These are phyloP conservation scores for Onchidella celtica DNA, from an alignment of 2,888 invertebrate species.

Conservation along the genomic window DNA sequence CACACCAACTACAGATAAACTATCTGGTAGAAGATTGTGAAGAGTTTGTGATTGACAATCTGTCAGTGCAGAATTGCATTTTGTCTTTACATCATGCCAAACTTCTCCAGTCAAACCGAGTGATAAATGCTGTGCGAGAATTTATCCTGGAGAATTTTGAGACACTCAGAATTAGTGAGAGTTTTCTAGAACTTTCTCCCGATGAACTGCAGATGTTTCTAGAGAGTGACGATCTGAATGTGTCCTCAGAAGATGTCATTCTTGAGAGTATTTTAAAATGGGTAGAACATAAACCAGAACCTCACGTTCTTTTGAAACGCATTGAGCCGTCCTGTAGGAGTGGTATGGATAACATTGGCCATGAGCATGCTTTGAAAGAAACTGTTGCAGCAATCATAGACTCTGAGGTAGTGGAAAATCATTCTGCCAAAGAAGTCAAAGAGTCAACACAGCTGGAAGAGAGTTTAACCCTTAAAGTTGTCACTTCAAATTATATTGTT, in stretches of 20 bases:
- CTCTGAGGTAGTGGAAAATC: too few relatives aligned
- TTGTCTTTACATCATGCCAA: neutral
- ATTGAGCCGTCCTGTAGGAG: too few relatives aligned
- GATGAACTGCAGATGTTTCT: neutral
- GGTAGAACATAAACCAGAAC: neutral
- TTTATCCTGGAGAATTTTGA: neutral
- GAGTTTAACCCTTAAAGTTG: too few relatives aligned
- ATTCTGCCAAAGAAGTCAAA: too few relatives aligned
- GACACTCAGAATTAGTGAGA: neutral
- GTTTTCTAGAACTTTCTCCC: neutral
- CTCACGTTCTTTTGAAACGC: too few relatives aligned
- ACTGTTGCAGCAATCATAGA: too few relatives aligned
- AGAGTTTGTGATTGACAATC: neutral
- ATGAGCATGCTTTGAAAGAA: too few relatives aligned
- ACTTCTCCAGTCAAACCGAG: neutral
- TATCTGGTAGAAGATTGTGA: slow-evolving; percentile 1
- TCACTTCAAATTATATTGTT: too few relatives aligned
- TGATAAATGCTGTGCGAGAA: neutral
- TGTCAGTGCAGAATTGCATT: neutral
- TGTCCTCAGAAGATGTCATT: neutral
- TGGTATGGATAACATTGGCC: too few relatives aligned
- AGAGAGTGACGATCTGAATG: neutral
- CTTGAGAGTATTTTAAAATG: neutral
- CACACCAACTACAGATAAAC: neutral
- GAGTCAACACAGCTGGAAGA: too few relatives aligned